These are phyloP conservation scores for Periophthalmodon schlosseri DNA, from an alignment of 2,113 vertebrate species.

Conservation along the genomic window DNA sequence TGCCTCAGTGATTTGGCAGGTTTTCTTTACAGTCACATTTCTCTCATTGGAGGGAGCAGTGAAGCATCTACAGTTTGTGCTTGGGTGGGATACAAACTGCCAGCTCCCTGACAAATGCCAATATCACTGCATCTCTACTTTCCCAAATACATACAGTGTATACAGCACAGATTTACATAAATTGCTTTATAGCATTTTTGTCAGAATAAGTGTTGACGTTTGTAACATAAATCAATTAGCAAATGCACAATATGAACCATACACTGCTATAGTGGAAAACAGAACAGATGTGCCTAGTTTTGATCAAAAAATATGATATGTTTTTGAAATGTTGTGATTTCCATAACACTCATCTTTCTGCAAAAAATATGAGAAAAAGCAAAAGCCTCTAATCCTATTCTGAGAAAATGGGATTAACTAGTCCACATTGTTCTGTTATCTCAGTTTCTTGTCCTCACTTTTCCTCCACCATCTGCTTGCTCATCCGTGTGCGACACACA, in stretches of 20 bases:
- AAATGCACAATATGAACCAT: not conserved
- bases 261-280: not conserved
- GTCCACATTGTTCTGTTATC: conserved; percentile 6
- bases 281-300: not conserved
- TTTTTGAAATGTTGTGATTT: not conserved
- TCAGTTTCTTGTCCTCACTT: conserved; percentile 16
- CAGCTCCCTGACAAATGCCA: not conserved
- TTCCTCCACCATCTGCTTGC: conserved; percentile 31
- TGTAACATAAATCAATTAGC: not conserved
- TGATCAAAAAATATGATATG: not conserved
- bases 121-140: too few species aligned
- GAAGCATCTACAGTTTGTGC: too few species aligned
- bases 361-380: conserved; percentile 1
- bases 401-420: conserved; percentile 14
- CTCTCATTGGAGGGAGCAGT: too few species aligned
- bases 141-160: not conserved
- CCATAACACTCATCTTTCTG: not conserved
- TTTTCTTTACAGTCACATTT: too few species aligned
- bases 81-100: too few species aligned
- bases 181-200: not conserved
- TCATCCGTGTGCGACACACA: conserved; percentile 18
- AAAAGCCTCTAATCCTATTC: not conserved
- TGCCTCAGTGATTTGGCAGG: not conserved
- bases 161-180: not conserved
- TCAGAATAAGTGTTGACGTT: not conserved